Evolutionary conservation across 2,113 vertebrate genomes (phyloP).

Genomic region (Psammodynastes pulverulentus): DNA sequence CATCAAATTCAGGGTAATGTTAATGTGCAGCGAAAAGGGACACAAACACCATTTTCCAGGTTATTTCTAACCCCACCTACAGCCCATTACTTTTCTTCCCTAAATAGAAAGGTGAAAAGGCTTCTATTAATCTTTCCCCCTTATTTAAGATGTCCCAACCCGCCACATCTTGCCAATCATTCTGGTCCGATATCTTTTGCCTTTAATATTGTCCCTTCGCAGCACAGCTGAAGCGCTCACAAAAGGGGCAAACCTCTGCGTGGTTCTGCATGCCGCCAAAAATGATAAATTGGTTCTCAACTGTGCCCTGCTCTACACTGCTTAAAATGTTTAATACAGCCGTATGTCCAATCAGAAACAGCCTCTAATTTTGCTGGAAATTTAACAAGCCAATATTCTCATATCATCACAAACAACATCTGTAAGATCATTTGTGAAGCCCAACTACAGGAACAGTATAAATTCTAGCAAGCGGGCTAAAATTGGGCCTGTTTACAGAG

Average conservation of each 20-base stretch:
- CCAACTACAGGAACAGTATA: rapidly evolving
- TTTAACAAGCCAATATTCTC: neutral
- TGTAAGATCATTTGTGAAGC: rapidly evolving
- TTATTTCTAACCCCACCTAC: neutral
- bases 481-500: neutral
- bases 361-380: neutral
- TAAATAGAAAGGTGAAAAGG: neutral
- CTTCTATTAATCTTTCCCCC: neutral
- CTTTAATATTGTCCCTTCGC: neutral
- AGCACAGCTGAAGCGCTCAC: neutral
- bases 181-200: neutral
- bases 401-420: neutral
- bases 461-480: neutral
- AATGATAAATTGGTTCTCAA: neutral
- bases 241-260: neutral
- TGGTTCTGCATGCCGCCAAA: neutral
- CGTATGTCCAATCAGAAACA: neutral
- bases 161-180: neutral
- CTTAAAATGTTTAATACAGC: neutral
- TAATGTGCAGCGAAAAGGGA: neutral
- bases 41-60: neutral
- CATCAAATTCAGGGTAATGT: neutral
- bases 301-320: neutral
- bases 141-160: neutral
- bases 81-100: neutral